phyloP scores from a whole-genome alignment of 2,797 vertebrate species.

The Trichosurus vulpecula region DNA sequence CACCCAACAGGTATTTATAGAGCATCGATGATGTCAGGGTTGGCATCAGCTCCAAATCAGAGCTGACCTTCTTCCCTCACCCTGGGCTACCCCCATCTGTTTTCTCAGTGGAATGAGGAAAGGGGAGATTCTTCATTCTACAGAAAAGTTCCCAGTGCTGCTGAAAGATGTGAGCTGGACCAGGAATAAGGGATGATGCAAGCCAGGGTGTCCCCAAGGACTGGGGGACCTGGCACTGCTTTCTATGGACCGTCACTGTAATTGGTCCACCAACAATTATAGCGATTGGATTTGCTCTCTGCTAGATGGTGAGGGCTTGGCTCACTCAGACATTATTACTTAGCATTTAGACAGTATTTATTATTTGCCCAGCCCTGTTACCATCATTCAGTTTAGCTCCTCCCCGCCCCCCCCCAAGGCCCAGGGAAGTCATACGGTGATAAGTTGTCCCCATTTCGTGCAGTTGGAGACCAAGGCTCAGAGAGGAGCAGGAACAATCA shows the following conservation, averaged over 20 bases:
- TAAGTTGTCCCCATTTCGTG: not conserved
- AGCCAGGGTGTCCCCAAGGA: constrained; percentile 65
- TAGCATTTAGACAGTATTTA: constrained; percentile 68
- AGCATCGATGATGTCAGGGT: not conserved
- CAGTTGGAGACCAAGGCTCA: not conserved
- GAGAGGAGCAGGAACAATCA: not conserved
- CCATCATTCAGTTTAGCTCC: not conserved
- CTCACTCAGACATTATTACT: constrained; percentile 67
- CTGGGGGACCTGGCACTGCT: constrained; percentile 65
- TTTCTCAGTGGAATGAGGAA: constrained; percentile 50
- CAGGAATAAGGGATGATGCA: constrained; percentile 78
- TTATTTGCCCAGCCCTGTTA: constrained; percentile 27
- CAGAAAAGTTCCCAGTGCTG: constrained; percentile 66
- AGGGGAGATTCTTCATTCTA: constrained; percentile 59
- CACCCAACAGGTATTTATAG: not conserved
- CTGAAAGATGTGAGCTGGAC: constrained; percentile 55
- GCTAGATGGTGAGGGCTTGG: constrained; percentile 14
- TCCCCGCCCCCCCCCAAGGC: not conserved
- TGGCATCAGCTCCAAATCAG: not conserved
- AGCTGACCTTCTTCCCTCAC: not conserved
- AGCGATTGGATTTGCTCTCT: constrained; percentile 73
- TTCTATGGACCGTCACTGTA: constrained; percentile 46
- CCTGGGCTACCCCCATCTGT: not conserved
- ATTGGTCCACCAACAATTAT: constrained; percentile 73
- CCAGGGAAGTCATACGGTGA: not conserved